Evolutionary conservation across 53 echinoderm and acorn worm species (phyloP), one percentile per base, ranked within the genome.

Genomic region (Temnopleurus reevesii): DNA sequence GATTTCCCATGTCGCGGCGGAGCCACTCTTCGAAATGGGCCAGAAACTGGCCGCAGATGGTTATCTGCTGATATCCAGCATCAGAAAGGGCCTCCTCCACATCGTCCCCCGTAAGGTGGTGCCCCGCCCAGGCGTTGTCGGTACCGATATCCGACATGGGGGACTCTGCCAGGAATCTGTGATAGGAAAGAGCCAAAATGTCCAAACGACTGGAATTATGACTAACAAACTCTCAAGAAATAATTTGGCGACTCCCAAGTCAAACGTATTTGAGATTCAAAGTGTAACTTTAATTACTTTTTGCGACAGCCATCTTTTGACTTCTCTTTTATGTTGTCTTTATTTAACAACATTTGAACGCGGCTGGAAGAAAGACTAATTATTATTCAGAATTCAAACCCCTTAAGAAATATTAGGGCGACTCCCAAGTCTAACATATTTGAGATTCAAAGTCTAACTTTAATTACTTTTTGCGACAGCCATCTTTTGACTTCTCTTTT

Each of bases 131-230:
- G 7, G 71, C 71, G 34, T 71, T 71, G 35, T 71, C 71, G 5
- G 34, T 26, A 9, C 71, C 71, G 34, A 71, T 9, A 8, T 33
- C 34, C 8, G 8, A 13, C 33, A 30, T 19, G 8, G 29, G 7
- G 71, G 71, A 71, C 19, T 71, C 71, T 71, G 71, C 71, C 8
- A 71, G 71, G 71, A 71, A 71, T 71, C 71, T 71, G 71, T 71
- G 35, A 71, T 71, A 31, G 71, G 71, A 33, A 71, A 71, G 33
- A 59, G 12, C 60, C 10, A 59, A 59, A 59, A 59, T n/a, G n/a
- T n/a, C n/a, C n/a, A n/a, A n/a, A n/a, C n/a, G n/a, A n/a, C n/a
- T n/a, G n/a, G n/a, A n/a, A n/a, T n/a, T n/a, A n/a, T n/a, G n/a
- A n/a, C n/a, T n/a, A n/a, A n/a, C n/a, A n/a, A n/a, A n/a, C 53